Percentiles rank a stretch among this genome's conserved stretches.
phyloP scores from a whole-genome alignment of 2,113 vertebrate genomes.

The Ornithorhynchus anatinus region DNA sequence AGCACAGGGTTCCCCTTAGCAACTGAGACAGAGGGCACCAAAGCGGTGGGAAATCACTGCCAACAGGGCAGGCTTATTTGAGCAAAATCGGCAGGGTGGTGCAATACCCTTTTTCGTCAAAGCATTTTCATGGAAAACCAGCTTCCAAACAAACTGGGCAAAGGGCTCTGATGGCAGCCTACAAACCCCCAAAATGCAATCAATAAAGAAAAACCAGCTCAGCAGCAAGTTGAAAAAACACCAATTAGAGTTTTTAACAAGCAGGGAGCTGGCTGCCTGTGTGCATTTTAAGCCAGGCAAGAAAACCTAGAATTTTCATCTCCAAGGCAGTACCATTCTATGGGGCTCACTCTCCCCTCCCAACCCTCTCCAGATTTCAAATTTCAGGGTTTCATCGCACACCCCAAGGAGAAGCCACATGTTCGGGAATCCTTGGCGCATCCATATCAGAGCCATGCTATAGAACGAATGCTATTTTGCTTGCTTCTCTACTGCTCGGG shows the following conservation, averaged over 20 bases:
- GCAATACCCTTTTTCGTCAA: conserved; percentile 63
- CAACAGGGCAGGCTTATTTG: conserved; percentile 64
- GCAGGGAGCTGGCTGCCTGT: conserved; percentile 61
- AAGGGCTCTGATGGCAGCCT: conserved; percentile 52
- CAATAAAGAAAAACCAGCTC: conserved; percentile 65
- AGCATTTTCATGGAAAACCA: conserved; percentile 62
- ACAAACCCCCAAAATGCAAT: conserved; percentile 57
- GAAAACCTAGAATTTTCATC: conserved; percentile 48
- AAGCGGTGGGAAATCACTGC: conserved; percentile 60
- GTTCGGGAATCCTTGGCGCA: too few relatives aligned
- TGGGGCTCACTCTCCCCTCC: conserved; percentile 30
- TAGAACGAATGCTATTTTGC: too few relatives aligned
- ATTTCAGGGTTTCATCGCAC: conserved; percentile 50
- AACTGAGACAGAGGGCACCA: conserved; percentile 45
- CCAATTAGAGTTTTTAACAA: conserved; percentile 67
- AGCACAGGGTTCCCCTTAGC: conserved; percentile 56
- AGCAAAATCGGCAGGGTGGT: conserved; percentile 53
- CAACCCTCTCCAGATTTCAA: conserved; percentile 48
- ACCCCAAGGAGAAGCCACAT: conserved; percentile 51
- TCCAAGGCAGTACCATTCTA: conserved; percentile 17
- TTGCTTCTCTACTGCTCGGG: background rate
- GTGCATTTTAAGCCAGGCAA: conserved; percentile 56
- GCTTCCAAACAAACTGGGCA: conserved; percentile 62
- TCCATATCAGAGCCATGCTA: too few relatives aligned
- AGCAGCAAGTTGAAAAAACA: conserved; percentile 65